Evolutionary conservation across 1,140 invertebrate species (phyloP).

Genomic region (Yoshiicerus persimilis): DNA sequence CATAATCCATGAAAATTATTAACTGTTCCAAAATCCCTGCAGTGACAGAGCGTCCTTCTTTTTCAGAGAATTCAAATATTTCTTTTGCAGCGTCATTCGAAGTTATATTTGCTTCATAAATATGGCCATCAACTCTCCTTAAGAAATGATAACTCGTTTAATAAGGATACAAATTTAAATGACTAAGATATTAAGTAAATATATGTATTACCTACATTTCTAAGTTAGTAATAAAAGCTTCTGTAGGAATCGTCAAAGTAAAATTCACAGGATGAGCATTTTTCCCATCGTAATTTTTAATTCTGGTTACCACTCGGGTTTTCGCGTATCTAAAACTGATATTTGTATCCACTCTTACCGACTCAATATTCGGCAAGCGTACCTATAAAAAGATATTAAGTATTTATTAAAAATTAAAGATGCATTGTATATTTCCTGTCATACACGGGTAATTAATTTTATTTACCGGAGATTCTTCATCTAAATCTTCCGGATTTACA

Average conservation of each 20-base stretch:
- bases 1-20: neutral
- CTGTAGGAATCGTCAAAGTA: conserved; percentile 63
- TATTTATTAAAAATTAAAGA: too few species aligned
- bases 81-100: conserved; percentile 15
- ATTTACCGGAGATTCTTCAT: too few species aligned
- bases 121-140: conserved; percentile 12
- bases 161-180: too few species aligned
- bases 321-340: conserved; percentile 63
- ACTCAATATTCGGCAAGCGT: neutral
- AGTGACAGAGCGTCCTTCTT: neutral
- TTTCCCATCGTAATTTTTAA: conserved; percentile 59
- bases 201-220: too few species aligned
- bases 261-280: conserved; percentile 62
- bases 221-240: conserved; percentile 66
- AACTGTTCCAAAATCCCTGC: conserved; percentile 15
- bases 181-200: too few species aligned
- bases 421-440: too few species aligned
- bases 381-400: neutral
- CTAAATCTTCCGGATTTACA: too few species aligned
- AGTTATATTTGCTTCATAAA: conserved; percentile 6
- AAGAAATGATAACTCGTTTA: too few species aligned
- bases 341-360: conserved; percentile 34
- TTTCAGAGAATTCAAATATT: neutral
- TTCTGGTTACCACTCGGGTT: conserved; percentile 60
- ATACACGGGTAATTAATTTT: too few species aligned